These are phyloP conservation scores for Diaperis boleti DNA, from an alignment of 2,888 invertebrate genomes.

Conservation along the genomic window DNA sequence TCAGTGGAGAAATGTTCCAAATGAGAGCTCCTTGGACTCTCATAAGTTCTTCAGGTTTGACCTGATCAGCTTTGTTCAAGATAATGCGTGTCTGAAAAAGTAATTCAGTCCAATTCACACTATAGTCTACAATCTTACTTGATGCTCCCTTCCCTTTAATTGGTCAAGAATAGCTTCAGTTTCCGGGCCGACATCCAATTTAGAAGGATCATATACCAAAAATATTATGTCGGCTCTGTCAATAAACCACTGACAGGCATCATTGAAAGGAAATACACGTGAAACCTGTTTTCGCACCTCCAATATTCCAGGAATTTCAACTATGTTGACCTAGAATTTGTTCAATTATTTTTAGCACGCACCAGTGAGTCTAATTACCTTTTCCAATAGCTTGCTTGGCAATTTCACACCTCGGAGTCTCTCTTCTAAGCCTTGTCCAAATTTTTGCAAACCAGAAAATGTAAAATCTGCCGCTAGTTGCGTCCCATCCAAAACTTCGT, in stretches of 20 bases:
- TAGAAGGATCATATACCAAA: constrained; percentile 94
- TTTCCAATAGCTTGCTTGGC: constrained; percentile 87
- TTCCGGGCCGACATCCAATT: constrained; percentile 94
- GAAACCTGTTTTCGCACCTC: constrained; percentile 95
- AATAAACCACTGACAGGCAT: constrained; percentile 97
- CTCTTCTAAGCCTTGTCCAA: constrained; percentile 93
- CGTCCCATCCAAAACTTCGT: constrained; percentile 89
- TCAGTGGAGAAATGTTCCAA: constrained; percentile 96
- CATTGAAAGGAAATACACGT: constrained; percentile 93
- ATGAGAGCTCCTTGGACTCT: constrained; percentile 93
- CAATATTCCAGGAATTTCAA: constrained; percentile 95
- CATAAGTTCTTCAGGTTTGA: constrained; percentile 92
- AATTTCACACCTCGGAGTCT: constrained; percentile 85
- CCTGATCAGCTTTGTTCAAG: constrained; percentile 94
- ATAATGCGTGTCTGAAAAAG: constrained; percentile 84
- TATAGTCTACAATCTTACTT: too few relatives aligned
- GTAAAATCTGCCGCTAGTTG: constrained; percentile 96
- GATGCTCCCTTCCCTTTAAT: constrained; percentile 92
- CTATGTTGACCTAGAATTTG: constrained; percentile 84
- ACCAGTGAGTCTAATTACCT: constrained; percentile 70
- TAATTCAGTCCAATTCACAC: too few relatives aligned
- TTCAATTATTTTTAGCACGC: constrained; percentile 24
- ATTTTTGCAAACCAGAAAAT: constrained; percentile 93
- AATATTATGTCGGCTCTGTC: constrained; percentile 96
- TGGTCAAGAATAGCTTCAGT: constrained; percentile 95